These are phyloP conservation scores for Cyrtonyx montezumae DNA, from an alignment of 2,113 vertebrate species.

Conservation along the genomic window DNA sequence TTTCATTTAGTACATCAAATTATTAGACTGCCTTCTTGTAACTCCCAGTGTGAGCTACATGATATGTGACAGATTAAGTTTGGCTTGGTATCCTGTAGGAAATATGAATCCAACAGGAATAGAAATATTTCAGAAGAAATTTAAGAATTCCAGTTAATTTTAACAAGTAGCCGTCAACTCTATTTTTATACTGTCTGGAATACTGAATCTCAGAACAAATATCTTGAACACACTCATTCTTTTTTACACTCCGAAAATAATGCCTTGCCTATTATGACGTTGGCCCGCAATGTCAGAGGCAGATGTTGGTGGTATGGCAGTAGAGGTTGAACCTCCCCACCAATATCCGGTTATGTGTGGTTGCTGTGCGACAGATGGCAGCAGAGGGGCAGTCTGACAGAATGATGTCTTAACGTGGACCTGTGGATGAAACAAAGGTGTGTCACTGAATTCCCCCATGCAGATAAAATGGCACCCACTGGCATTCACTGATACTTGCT, in stretches of 20 bases:
- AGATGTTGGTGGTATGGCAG: no score
- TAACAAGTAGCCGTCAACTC: not conserved
- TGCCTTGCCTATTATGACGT: no score
- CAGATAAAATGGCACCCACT: no score
- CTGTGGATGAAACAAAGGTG: no score
- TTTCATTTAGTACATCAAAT: not conserved
- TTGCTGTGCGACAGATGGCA: no score
- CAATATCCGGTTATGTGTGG: no score
- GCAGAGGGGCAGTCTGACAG: no score
- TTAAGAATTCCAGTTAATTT: not conserved
- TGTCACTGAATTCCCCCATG: no score
- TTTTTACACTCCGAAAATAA: not conserved
- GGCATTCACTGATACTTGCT: no score
- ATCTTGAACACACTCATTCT: not conserved
- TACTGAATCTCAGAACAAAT: not conserved
- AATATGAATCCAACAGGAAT: fast-evolving
- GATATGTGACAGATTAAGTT: not conserved
- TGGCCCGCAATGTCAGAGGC: no score
- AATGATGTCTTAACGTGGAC: no score
- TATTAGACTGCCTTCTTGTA: not conserved
- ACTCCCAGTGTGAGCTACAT: not conserved
- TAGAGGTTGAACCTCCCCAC: no score
- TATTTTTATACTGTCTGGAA: not conserved
- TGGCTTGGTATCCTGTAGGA: not conserved
- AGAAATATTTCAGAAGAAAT: not conserved